Evolutionary conservation across 2,888 invertebrate species (phyloP).

Genomic region (Stenodera caucasica): DNA sequence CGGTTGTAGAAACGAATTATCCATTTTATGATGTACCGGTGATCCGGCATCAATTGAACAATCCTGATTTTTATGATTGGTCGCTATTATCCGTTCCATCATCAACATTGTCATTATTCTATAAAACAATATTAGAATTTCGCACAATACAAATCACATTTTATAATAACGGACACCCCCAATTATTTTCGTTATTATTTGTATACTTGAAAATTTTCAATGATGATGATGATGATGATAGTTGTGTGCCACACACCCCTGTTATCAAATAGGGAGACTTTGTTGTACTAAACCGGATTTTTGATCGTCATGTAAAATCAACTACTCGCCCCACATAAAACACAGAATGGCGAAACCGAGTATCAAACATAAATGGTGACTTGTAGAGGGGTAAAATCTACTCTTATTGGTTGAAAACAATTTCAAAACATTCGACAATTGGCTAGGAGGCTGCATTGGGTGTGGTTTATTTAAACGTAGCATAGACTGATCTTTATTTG

Average conservation of each 20-base stretch:
- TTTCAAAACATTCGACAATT: constrained; percentile 28
- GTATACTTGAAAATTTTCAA: too few species aligned
- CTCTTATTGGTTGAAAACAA: constrained; percentile 37
- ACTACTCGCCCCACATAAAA: constrained; percentile 29
- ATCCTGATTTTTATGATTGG: constrained; percentile 38
- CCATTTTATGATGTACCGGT: constrained; percentile 40
- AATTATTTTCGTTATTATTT: too few species aligned
- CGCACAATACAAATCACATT: constrained; percentile 17
- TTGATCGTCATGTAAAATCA: constrained; percentile 31
- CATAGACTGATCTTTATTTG: constrained; percentile 50
- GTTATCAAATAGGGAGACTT: constrained; percentile 37
- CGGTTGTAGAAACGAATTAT: constrained; percentile 46
- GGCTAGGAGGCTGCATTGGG: constrained; percentile 32
- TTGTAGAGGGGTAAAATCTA: constrained; percentile 29
- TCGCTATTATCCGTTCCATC: constrained; percentile 56
- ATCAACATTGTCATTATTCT: constrained; percentile 58
- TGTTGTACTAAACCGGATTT: constrained; percentile 36
- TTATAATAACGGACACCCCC: neutral
- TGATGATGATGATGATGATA: neutral
- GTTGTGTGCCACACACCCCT: constrained; percentile 8
- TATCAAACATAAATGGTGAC: constrained; percentile 23
- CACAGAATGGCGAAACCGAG: constrained; percentile 43
- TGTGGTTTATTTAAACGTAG: constrained; percentile 38
- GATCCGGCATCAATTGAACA: constrained; percentile 38
- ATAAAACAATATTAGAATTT: neutral